Base-by-base conservation (phyloP, 2,888 invertebrate genomes). In the Drosophila mayaguana region DNA sequence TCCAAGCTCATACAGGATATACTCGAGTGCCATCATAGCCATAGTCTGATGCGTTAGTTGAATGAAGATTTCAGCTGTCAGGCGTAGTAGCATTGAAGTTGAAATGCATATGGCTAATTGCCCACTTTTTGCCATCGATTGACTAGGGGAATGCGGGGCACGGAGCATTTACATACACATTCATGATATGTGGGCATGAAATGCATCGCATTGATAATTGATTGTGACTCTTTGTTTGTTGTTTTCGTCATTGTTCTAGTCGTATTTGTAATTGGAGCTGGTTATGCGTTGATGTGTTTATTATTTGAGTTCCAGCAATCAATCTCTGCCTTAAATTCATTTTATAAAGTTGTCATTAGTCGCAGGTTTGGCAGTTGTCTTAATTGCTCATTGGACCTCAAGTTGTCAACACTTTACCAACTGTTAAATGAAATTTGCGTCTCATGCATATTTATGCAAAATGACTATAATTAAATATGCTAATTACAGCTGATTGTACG, bases 401-500 rank as follows among this genome's bases (percentile, higher is more conserved):
- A 75, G 75, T 82, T 81, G 81, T 82, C 84, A 76, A 76, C 80
- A 76, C 74, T 78, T 77, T 75, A 65, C 66, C 69, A 72, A 68
- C 63, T 62, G 86, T 81, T 82, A 54, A 73, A 74, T 78, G 83
- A 75, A 80, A 80, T 83, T 80, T 82, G 74, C 67, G 72, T 56
- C 79, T 85, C 82, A 86, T 86, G 86, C 87, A 86, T 86, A 86
- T 86, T 87, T 87, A 86, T 87, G 79, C 68, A 54, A 64, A 70
- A 83, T 79, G 64, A 70, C 80, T 80, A 79, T 83, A 87, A 87
- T 87, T 87, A 84, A 88, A 87, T 81, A 87, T 87, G 86, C 84
- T 83, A 87, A 87, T 87, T 88, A 84, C 79, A 77, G 80, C 88
- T 87, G 86, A 87, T 87, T 87, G 87, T 87, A 86, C 78, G 72